These are phyloP conservation scores for Leptodactylus fallax DNA, from an alignment of 2,797 vertebrate species.

Conservation along the genomic window DNA sequence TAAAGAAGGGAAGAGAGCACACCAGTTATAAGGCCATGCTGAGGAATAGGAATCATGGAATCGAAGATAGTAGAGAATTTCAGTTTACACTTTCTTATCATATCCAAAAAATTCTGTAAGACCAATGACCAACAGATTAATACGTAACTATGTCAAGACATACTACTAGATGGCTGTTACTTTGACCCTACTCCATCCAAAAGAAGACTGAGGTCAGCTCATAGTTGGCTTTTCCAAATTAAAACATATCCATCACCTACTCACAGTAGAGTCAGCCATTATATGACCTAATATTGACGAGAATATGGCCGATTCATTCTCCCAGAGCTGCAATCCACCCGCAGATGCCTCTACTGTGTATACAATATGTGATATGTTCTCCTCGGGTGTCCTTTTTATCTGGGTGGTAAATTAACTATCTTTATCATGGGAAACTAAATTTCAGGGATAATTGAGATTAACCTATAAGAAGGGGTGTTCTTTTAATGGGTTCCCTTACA, in stretches of 20 bases:
- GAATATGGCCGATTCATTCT: not conserved
- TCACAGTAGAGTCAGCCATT: not conserved
- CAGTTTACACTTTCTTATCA: too few species aligned
- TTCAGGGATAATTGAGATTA: not conserved
- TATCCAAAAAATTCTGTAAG: not conserved
- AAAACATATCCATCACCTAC: not conserved
- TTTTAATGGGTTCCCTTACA: slow-evolving; percentile 49
- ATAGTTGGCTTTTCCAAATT: slow-evolving; percentile 5
- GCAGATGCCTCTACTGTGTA: not conserved
- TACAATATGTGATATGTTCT: not conserved
- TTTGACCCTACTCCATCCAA: not conserved
- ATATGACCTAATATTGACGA: not conserved
- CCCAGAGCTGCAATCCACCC: not conserved
- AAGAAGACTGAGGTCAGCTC: not conserved
- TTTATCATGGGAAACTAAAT: not conserved
- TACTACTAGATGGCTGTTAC: slow-evolving; percentile 16
- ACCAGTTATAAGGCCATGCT: not conserved
- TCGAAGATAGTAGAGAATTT: too few species aligned
- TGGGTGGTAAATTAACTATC: slow-evolving; percentile 1
- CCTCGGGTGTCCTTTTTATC: not conserved
- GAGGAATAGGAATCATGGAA: not conserved
- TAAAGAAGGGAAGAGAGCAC: not conserved
- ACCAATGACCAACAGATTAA: not conserved
- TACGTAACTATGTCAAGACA: not conserved
- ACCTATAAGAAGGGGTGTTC: slow-evolving; percentile 47